Evolutionary conservation across 2,888 invertebrate species (phyloP).

Genomic region (Acanthopleura granulata): DNA sequence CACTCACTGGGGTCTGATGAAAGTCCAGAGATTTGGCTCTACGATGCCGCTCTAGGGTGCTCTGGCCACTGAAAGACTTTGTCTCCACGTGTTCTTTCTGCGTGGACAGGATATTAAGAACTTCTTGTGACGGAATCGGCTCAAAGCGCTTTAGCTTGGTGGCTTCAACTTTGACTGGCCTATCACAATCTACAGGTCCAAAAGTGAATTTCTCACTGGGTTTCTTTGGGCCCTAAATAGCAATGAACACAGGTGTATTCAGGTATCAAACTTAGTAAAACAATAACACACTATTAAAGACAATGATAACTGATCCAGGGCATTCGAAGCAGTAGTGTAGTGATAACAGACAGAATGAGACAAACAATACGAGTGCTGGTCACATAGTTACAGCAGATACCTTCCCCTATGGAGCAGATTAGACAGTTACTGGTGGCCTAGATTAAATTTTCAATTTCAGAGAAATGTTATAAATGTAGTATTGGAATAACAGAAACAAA

Average conservation of each 20-base stretch:
- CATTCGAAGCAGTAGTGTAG: neutral
- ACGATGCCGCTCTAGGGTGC: constrained; percentile 12
- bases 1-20: neutral
- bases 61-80: neutral
- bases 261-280: too few relatives aligned
- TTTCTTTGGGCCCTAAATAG: constrained; percentile 10
- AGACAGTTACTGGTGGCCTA: too few relatives aligned
- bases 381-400: too few relatives aligned
- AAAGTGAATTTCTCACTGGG: constrained; percentile 16
- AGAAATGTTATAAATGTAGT: too few relatives aligned
- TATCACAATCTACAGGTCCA: constrained; percentile 31
- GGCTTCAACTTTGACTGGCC: constrained; percentile 68
- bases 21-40: constrained; percentile 14
- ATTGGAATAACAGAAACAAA: too few relatives aligned
- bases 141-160: constrained; percentile 71
- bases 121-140: constrained; percentile 51
- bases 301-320: neutral
- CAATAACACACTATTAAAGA: too few relatives aligned
- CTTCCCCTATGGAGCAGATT: too few relatives aligned
- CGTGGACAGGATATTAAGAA: constrained; percentile 28
- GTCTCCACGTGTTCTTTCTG: neutral
- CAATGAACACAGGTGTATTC: neutral
- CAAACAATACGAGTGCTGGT: too few relatives aligned
- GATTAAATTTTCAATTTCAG: too few relatives aligned
- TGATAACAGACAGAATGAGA: constrained; percentile 1